A percentile compares a stretch with the other conserved stretches of the same genome.
phyloP scores from a whole-genome alignment of 2,888 invertebrate genomes.

The Epiblema foenella region DNA sequence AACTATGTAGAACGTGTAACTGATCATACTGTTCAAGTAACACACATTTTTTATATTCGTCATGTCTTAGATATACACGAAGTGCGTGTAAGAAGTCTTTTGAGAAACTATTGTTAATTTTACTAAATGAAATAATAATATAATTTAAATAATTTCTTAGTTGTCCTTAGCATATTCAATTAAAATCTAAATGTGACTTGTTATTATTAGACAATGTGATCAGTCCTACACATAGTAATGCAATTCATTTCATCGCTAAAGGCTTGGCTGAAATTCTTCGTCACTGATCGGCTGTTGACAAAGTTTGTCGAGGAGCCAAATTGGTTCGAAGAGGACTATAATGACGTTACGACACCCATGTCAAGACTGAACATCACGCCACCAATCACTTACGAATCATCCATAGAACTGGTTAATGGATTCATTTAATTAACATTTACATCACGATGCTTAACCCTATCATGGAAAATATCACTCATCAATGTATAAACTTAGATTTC shows the following conservation, averaged over 20 bases:
- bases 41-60: not conserved
- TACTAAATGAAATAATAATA: not conserved
- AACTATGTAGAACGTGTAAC: conserved; percentile 1
- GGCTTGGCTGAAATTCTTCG: conserved; percentile 86
- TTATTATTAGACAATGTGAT: conserved; percentile 5
- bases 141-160: not conserved
- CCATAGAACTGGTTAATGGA: conserved; percentile 81
- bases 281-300: conserved; percentile 81
- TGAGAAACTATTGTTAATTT: not conserved
- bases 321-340: conserved; percentile 75
- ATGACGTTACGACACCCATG: conserved; percentile 69
- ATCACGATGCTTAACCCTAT: conserved; percentile 52
- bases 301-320: conserved; percentile 80
- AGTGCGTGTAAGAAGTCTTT: not conserved
- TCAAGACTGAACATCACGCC: conserved; percentile 68
- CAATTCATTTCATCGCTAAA: conserved; percentile 77
- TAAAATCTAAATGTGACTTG: not conserved
- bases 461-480: conserved; percentile 64
- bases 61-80: not conserved
- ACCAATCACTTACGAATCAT: conserved; percentile 73
- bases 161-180: not conserved
- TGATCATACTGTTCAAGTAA: conserved; percentile 11
- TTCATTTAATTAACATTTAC: conserved; percentile 67
- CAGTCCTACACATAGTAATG: conserved; percentile 50
- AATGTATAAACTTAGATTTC: conserved; percentile 56